Evolutionary conservation across 2,113 vertebrate species (phyloP), one percentile per base, ranked within the genome.

Genomic region (Takifugu flavidus): DNA sequence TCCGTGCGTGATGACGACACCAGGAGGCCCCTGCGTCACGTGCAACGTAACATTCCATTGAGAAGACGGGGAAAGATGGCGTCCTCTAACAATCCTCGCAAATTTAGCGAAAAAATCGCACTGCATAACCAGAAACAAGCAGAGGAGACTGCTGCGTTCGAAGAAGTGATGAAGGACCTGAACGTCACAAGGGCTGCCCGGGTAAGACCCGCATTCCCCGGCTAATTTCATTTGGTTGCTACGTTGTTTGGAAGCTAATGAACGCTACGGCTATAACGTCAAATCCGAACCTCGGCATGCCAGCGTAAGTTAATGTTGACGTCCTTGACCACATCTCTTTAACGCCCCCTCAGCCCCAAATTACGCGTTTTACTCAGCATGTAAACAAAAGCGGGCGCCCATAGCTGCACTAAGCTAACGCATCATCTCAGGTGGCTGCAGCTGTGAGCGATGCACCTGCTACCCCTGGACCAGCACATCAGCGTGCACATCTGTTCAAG

Each of bases 31-130:
- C 13, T 43, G 75, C 82, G 87, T 82, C 25, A 78, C 71, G 81
- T 84, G 89, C 87, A 90, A 79, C 89, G 91, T 91, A 89, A 86
- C 88, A 89, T 90, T 88, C 88, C 87, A 90, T 91, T 91, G 87
- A 91, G 90, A 89, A 91, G 91, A 90, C 91, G 90, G 90, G 59
- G 91, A 91, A 96, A 96, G 91, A 96, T 96, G 94, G 95, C 95
- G 94, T 94, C 95, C 88, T 96, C 95, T 86, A 97, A 94, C 91
- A 97, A 96, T 95, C 95, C 95, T 81, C 95, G 95, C 86, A 97
- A 97, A 96, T 97, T 97, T 89, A 97, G 95, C 92, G 95, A 97
- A 90, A 97, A 97, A 91, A 97, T 97, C 84, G 95, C 95, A 68
- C 86, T 97, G 88, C 95, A 97, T 83, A 96, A 94, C 78, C 95